Percentiles rank a stretch among this genome's conserved stretches.
phyloP scores from a whole-genome alignment of 2,113 vertebrate species.

The Rhabdomys dilectus region DNA sequence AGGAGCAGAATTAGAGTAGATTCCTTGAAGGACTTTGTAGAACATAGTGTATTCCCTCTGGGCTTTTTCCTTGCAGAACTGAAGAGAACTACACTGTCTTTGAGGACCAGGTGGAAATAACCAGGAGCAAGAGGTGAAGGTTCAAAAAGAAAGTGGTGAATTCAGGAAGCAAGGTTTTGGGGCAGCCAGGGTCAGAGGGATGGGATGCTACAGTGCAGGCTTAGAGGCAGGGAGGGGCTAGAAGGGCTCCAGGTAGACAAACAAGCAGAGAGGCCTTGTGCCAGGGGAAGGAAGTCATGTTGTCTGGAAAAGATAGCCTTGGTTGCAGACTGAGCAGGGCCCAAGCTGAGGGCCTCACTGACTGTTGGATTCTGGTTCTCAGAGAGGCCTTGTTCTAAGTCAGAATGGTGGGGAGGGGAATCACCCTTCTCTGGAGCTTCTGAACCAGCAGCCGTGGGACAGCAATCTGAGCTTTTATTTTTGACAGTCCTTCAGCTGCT shows the following conservation, averaged over 20 bases:
- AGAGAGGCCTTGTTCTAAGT: background rate
- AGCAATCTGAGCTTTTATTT: background rate
- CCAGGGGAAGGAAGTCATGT: background rate
- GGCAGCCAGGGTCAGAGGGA: background rate
- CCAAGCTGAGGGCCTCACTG: background rate
- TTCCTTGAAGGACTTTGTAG: background rate
- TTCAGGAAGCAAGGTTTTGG: background rate
- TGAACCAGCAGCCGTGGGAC: background rate
- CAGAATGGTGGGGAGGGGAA: no score
- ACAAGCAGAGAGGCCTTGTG: background rate
- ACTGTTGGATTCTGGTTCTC: background rate
- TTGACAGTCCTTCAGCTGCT: background rate
- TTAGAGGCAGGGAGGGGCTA: background rate
- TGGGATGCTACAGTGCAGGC: background rate
- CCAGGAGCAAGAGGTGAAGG: background rate
- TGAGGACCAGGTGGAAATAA: background rate
- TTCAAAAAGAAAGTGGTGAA: background rate
- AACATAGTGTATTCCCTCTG: background rate
- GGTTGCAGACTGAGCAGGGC: background rate
- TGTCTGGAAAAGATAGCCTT: background rate
- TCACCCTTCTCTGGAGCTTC: background rate
- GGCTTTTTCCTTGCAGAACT: background rate
- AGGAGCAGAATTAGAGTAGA: background rate
- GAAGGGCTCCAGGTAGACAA: background rate
- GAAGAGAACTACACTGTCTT: background rate